phyloP scores from a whole-genome alignment of 2,888 invertebrate genomes.

The Rhodophaea formosa region DNA sequence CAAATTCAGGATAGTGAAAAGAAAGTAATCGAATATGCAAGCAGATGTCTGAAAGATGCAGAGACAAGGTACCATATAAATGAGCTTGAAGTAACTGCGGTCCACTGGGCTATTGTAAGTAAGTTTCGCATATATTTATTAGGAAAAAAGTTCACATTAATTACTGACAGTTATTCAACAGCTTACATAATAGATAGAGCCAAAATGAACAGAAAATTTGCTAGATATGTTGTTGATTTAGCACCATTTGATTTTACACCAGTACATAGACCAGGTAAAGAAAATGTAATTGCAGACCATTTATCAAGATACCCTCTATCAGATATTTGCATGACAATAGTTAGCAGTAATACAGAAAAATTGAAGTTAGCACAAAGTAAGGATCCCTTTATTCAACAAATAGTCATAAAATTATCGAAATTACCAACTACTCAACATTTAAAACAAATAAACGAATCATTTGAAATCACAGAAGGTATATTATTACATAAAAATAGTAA shows the following conservation, averaged over 20 bases:
- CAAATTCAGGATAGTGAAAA: constrained; percentile 11
- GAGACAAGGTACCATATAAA: constrained; percentile 26
- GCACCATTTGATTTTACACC: too few relatives aligned
- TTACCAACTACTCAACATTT: background rate
- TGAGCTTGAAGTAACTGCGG: constrained; percentile 24
- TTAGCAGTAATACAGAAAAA: background rate
- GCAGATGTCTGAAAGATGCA: constrained; percentile 24
- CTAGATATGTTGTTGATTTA: constrained; percentile 17
- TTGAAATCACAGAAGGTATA: background rate
- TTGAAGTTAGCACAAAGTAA: background rate
- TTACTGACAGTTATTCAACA: constrained; percentile 16
- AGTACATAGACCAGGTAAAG: constrained; percentile 11
- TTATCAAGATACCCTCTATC: background rate
- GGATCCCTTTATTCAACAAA: background rate
- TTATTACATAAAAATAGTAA: background rate
- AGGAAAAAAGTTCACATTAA: constrained; percentile 21
- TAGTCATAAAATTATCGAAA: background rate
- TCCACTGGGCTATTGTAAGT: constrained; percentile 24
- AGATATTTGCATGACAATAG: background rate
- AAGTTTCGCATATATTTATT: constrained; percentile 23
- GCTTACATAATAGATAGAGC: constrained; percentile 23
- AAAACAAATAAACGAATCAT: background rate
- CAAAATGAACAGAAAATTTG: constrained; percentile 22
- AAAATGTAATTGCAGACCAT: constrained; percentile 21
- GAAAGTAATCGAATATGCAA: constrained; percentile 23